Evolutionary conservation across 2,888 invertebrate species (phyloP).

Genomic region (Trissoscelio sp.): DNA sequence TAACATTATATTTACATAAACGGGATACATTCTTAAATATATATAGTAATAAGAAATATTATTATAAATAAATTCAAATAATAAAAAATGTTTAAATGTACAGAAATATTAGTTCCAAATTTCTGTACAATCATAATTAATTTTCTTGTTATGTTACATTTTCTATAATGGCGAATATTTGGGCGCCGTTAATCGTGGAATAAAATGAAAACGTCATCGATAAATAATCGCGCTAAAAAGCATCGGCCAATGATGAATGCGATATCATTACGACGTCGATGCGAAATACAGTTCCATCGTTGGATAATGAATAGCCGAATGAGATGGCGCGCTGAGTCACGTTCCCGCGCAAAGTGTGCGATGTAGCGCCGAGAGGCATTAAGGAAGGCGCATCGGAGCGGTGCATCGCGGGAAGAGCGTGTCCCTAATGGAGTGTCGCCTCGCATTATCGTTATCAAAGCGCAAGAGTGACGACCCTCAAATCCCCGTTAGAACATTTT

Average conservation of each 20-base stretch:
- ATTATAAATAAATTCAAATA: too few relatives aligned
- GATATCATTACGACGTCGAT: slow-evolving; percentile 59
- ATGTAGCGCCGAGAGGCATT: slow-evolving; percentile 36
- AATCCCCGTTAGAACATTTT: slow-evolving; percentile 73
- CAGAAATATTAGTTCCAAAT: too few relatives aligned
- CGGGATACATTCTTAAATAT: too few relatives aligned
- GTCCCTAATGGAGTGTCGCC: slow-evolving; percentile 77
- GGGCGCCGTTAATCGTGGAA: slow-evolving; percentile 10
- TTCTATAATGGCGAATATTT: too few relatives aligned
- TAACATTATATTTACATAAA: too few relatives aligned
- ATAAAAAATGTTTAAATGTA: too few relatives aligned
- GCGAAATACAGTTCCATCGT: slow-evolving; percentile 55
- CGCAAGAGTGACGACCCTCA: slow-evolving; percentile 76
- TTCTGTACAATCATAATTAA: too few relatives aligned
- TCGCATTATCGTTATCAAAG: slow-evolving; percentile 78
- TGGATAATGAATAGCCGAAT: slow-evolving; percentile 61
- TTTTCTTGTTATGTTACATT: too few relatives aligned
- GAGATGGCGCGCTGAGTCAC: slow-evolving; percentile 63
- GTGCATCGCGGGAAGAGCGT: slow-evolving; percentile 54
- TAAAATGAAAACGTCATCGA: slow-evolving; percentile 24
- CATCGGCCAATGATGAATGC: slow-evolving; percentile 52
- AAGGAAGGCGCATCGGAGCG: slow-evolving; percentile 45
- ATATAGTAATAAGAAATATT: too few relatives aligned
- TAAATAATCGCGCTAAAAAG: slow-evolving; percentile 18
- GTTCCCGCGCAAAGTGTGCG: slow-evolving; percentile 52